These are phyloP conservation scores for Samia ricini DNA, from an alignment of 1,140 invertebrate genomes.

Conservation along the genomic window DNA sequence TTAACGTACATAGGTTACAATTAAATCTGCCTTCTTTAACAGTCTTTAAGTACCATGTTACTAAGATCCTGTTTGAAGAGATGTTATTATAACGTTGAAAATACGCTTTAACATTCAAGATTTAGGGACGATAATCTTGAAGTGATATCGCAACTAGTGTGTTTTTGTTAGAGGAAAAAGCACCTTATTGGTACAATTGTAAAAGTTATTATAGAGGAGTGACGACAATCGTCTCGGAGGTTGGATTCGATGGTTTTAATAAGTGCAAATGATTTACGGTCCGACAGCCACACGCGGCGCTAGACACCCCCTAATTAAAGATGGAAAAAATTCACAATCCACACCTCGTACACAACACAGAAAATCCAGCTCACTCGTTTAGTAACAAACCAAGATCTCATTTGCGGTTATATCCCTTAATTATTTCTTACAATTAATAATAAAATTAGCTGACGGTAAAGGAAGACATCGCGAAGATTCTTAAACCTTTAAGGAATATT, in stretches of 20 bases:
- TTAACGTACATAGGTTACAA: background rate
- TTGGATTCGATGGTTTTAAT: conserved; percentile 37
- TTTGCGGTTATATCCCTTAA: no score
- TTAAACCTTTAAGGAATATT: no score
- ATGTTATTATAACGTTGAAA: background rate
- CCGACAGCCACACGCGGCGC: conserved; percentile 31
- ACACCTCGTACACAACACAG: conserved; percentile 11
- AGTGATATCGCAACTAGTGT: background rate
- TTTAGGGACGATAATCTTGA: conserved; percentile 2
- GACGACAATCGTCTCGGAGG: conserved; percentile 11
- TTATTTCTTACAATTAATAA: no score
- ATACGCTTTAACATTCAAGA: background rate
- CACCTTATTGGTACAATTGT: background rate
- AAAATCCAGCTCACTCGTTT: background rate
- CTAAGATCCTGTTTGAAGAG: background rate
- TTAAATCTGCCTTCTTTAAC: background rate
- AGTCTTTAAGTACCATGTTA: background rate
- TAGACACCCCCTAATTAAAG: conserved; percentile 29
- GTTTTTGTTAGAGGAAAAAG: background rate
- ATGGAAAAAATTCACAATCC: conserved; percentile 26
- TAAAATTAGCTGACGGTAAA: no score
- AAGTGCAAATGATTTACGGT: conserved; percentile 38
- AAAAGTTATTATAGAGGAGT: background rate
- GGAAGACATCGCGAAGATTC: no score
- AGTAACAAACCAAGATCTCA: no score